Conservation (phyloP, 2,888 invertebrate genomes). For the Apotomis turbidana region DNA sequence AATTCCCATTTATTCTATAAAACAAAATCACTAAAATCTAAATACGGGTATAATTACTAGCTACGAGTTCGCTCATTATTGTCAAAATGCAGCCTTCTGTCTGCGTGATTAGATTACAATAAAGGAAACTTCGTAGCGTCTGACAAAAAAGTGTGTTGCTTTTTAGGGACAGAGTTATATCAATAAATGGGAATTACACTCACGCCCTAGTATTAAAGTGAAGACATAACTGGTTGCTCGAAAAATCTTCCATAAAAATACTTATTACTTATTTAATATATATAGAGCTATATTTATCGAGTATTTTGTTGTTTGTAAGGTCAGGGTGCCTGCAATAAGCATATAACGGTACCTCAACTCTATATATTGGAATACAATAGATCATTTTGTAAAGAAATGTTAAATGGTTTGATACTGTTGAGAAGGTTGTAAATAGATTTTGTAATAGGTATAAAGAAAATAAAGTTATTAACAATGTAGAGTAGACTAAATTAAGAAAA, state of each 20-base stretch:
- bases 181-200: slow-evolving; percentile 16
- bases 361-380: slow-evolving; percentile 5
- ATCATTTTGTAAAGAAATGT: slow-evolving; percentile 26
- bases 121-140: too few relatives aligned
- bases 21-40: too few relatives aligned
- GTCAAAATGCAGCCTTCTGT: too few relatives aligned
- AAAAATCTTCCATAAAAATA: slow-evolving; percentile 43
- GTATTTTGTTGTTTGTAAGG: slow-evolving; percentile 28
- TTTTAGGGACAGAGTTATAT: not conserved
- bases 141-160: too few relatives aligned
- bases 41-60: too few relatives aligned
- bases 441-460: slow-evolving; percentile 52
- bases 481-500: slow-evolving; percentile 52
- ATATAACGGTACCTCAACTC: slow-evolving; percentile 7
- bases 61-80: too few relatives aligned
- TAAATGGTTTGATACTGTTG: slow-evolving; percentile 42
- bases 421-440: slow-evolving; percentile 55
- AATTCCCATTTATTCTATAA: slow-evolving; percentile 2
- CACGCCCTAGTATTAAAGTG: slow-evolving; percentile 26
- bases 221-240: slow-evolving; percentile 40
- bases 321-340: slow-evolving; percentile 7
- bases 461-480: slow-evolving; percentile 48
- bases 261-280: slow-evolving; percentile 20
- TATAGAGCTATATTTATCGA: slow-evolving; percentile 36
- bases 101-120: too few relatives aligned